A percentile compares a stretch with the other conserved stretches of the same genome.
Evolutionary conservation across 2,797 vertebrate genomes (phyloP).

Genomic region (Danionella dracula): DNA sequence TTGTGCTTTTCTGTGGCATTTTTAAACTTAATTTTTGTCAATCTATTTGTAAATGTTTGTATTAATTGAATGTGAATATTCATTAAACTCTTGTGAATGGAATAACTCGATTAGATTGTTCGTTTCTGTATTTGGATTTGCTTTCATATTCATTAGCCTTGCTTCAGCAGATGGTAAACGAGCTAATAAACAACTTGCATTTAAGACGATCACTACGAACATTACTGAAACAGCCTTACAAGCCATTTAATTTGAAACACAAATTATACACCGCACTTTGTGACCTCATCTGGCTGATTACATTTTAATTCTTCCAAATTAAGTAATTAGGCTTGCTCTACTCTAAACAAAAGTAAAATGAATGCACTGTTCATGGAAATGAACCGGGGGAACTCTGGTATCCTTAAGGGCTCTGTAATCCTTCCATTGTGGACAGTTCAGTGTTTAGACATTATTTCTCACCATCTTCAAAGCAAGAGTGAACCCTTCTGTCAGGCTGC

Average conservation of each 20-base stretch:
- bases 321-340: background rate
- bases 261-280: background rate
- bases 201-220: background rate
- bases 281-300: background rate
- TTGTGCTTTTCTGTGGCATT: too few relatives aligned
- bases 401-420: too few relatives aligned
- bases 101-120: too few relatives aligned
- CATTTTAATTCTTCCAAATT: background rate
- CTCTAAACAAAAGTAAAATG: background rate
- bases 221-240: background rate
- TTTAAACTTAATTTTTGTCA: too few relatives aligned
- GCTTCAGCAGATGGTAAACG: background rate
- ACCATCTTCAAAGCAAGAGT: constrained; percentile 15
- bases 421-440: background rate
- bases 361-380: background rate
- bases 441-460: constrained; percentile 1
- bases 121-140: too few relatives aligned
- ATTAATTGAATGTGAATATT: too few relatives aligned
- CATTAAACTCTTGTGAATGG: too few relatives aligned
- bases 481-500: background rate
- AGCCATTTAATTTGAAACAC: background rate
- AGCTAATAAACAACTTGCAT: background rate
- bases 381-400: background rate
- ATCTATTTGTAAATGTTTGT: too few relatives aligned
- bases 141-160: background rate